phyloP scores from a whole-genome alignment of 2,113 vertebrate genomes.

The Leptodactylus fuscus region DNA sequence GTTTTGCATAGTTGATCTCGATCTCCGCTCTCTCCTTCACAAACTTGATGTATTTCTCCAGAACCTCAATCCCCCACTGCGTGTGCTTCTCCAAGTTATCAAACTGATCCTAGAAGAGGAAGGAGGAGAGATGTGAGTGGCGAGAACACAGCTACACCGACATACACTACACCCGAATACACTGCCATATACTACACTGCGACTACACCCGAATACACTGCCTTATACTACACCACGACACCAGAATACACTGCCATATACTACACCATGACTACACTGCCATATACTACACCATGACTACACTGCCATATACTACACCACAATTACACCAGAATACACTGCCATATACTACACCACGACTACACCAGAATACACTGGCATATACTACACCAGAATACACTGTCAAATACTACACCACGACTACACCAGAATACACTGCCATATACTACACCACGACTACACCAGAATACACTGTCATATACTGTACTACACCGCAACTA shows the following conservation, averaged over 20 bases:
- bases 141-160: too few relatives aligned
- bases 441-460: neutral
- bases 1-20: conserved; percentile 96
- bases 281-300: neutral
- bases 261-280: too few relatives aligned
- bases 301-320: neutral
- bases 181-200: too few relatives aligned
- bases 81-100: conserved; percentile 96
- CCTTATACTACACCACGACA: neutral
- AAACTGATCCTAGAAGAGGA: conserved; percentile 90
- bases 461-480: conserved; percentile 7
- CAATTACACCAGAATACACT: neutral
- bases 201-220: neutral
- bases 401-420: neutral
- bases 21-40: conserved; percentile 95
- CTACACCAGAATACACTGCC: neutral
- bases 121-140: neutral
- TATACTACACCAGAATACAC: too few relatives aligned
- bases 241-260: neutral
- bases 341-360: neutral
- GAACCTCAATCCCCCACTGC: conserved; percentile 93
- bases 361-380: neutral
- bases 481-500: too few relatives aligned
- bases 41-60: conserved; percentile 96
- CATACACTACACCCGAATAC: neutral